Evolutionary conservation across 1,140 invertebrate species (phyloP).

Genomic region (Phocides pigmalion): DNA sequence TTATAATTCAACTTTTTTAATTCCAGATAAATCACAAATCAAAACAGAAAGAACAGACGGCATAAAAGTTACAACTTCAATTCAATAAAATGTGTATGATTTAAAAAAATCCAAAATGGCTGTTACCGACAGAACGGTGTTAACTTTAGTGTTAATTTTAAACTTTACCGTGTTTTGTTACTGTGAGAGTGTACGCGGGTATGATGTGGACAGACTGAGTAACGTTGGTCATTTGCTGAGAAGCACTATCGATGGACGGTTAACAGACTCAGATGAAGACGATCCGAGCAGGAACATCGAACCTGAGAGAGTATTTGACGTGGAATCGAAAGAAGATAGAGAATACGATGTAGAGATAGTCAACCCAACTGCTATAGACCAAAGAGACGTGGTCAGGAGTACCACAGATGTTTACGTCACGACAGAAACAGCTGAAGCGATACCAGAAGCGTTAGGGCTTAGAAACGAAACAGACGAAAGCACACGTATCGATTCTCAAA

Average conservation of each 20-base stretch:
- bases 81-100: slow-evolving; percentile 8
- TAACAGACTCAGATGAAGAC: slow-evolving; percentile 6
- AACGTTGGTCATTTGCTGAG: slow-evolving; percentile 14
- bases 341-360: slow-evolving; percentile 29
- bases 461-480: slow-evolving; percentile 12
- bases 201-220: slow-evolving; percentile 1
- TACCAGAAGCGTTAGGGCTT: slow-evolving; percentile 29
- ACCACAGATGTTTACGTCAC: slow-evolving; percentile 3
- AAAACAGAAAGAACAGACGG: neutral
- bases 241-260: neutral
- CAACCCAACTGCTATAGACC: slow-evolving; percentile 21
- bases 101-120: slow-evolving; percentile 38
- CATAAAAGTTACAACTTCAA: neutral
- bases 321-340: slow-evolving; percentile 18
- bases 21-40: too few species aligned
- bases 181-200: slow-evolving; percentile 27
- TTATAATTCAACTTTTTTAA: too few species aligned
- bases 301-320: slow-evolving; percentile 10
- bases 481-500: neutral
- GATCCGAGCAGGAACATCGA: slow-evolving; percentile 13
- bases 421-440: slow-evolving; percentile 6
- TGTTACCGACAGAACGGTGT: slow-evolving; percentile 26
- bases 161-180: slow-evolving; percentile 7
- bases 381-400: slow-evolving; percentile 19
- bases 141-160: slow-evolving; percentile 35